A percentile compares a stretch with the other conserved stretches of the same genome.
Evolutionary conservation across 1,140 invertebrate genomes (phyloP).

Genomic region (Megalonaias nervosa): DNA sequence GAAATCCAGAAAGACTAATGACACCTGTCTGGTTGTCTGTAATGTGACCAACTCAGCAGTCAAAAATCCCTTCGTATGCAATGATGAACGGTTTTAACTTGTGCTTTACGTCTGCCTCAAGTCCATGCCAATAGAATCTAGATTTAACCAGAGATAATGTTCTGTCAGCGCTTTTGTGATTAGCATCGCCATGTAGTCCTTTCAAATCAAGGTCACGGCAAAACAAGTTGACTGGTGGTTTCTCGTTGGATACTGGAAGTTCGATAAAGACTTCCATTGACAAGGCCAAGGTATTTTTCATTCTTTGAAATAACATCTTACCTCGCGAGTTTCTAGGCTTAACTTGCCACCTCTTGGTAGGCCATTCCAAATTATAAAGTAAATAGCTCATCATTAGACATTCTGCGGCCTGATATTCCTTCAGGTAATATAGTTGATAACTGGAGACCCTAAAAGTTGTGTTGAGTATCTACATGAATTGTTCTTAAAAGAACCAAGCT

Average conservation of each 20-base stretch:
- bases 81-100: constrained; percentile 5
- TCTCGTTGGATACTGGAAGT: constrained; percentile 1
- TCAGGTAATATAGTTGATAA: constrained; percentile 3
- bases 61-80: not conserved
- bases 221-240: constrained; percentile 13
- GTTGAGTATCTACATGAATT: not conserved
- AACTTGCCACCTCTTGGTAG: not conserved
- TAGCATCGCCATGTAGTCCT: constrained; percentile 33
- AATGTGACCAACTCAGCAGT: constrained; percentile 22
- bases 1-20: constrained; percentile 32
- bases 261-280: constrained; percentile 23
- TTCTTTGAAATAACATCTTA: constrained; percentile 22
- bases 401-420: constrained; percentile 3
- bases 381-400: not conserved
- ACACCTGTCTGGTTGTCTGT: constrained; percentile 14
- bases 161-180: not conserved
- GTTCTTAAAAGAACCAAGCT: not conserved
- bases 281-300: constrained; percentile 7
- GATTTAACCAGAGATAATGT: constrained; percentile 2
- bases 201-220: constrained; percentile 12
- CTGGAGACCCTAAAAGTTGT: not conserved
- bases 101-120: constrained; percentile 1
- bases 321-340: not conserved
- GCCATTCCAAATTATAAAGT: not conserved
- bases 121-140: constrained; percentile 28